phyloP scores from a whole-genome alignment of 1,140 invertebrate species.

The Danaus melanippus region DNA sequence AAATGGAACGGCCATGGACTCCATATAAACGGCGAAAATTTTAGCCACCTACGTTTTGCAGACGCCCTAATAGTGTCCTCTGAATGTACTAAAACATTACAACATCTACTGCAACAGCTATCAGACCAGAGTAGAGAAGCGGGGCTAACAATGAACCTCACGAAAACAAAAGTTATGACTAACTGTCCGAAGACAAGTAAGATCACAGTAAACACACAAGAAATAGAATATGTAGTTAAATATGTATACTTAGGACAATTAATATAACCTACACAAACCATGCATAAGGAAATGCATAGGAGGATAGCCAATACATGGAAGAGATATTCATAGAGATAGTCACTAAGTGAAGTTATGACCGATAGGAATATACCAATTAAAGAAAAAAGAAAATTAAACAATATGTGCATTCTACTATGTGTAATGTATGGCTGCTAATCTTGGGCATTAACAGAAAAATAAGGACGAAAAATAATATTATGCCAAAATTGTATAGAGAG shows the following conservation, averaged over 20 bases:
- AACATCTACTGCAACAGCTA: constrained; percentile 21
- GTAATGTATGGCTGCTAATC: constrained; percentile 22
- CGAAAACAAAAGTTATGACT: constrained; percentile 28
- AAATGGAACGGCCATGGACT: constrained; percentile 21
- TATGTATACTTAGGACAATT: constrained; percentile 26
- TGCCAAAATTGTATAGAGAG: constrained; percentile 27
- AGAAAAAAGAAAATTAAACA: constrained; percentile 27
- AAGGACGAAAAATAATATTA: constrained; percentile 7
- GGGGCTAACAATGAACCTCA: constrained; percentile 24
- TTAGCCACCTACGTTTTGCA: constrained; percentile 27
- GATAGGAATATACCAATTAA: constrained; percentile 19
- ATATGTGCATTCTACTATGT: constrained; percentile 21
- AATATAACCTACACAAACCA: constrained; percentile 21
- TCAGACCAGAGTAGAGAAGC: constrained; percentile 24
- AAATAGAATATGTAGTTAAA: constrained; percentile 15
- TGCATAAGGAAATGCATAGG: constrained; percentile 25
- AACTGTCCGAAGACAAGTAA: constrained; percentile 21
- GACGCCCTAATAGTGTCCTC: constrained; percentile 24
- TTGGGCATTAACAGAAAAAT: constrained; percentile 15
- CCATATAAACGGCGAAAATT: constrained; percentile 18
- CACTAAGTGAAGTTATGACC: constrained; percentile 21
- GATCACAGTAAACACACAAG: constrained; percentile 21
- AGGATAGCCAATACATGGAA: constrained; percentile 28
- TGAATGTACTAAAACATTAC: constrained; percentile 21
- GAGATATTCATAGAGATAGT: constrained; percentile 29